Evolutionary conservation across 2,797 vertebrate genomes (phyloP).

Genomic region (Notolabrus celidotus): DNA sequence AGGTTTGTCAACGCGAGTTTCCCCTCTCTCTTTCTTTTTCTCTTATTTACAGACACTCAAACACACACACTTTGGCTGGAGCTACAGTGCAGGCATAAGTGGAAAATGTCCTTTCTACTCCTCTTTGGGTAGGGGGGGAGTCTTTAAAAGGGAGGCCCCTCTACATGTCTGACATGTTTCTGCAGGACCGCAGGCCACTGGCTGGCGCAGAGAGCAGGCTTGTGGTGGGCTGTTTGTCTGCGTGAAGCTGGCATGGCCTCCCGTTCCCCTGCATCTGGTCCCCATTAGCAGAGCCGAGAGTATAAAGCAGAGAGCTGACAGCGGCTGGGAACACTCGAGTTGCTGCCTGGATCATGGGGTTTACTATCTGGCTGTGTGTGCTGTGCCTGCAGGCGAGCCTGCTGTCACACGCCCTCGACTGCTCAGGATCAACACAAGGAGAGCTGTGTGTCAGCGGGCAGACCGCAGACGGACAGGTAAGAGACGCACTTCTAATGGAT

Average conservation of each 20-base stretch:
- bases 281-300: conserved; percentile 83
- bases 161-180: conserved; percentile 85
- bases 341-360: conserved; percentile 82
- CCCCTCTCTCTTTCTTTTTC: conserved; percentile 11
- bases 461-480: conserved; percentile 81
- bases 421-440: conserved; percentile 67
- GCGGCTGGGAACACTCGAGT: conserved; percentile 77
- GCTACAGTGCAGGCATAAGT: conserved; percentile 69
- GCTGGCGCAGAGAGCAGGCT: conserved; percentile 76
- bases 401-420: conserved; percentile 81
- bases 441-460: conserved; percentile 67
- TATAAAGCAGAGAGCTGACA: conserved; percentile 84
- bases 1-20: conserved; percentile 56
- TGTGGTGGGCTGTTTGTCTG: conserved; percentile 85
- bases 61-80: conserved; percentile 55
- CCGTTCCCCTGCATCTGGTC: conserved; percentile 83
- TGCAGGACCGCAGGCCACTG: conserved; percentile 81
- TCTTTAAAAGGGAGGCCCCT: conserved; percentile 62
- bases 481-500: conserved; percentile 60
- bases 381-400: conserved; percentile 83
- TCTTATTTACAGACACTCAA: conserved; percentile 29
- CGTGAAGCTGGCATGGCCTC: conserved; percentile 82
- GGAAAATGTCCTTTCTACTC: conserved; percentile 72
- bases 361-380: conserved; percentile 80
- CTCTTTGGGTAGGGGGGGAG: conserved; percentile 45